These are phyloP conservation scores for Spodoptera frugiperda DNA, from an alignment of 1,140 invertebrate genomes.

Conservation along the genomic window DNA sequence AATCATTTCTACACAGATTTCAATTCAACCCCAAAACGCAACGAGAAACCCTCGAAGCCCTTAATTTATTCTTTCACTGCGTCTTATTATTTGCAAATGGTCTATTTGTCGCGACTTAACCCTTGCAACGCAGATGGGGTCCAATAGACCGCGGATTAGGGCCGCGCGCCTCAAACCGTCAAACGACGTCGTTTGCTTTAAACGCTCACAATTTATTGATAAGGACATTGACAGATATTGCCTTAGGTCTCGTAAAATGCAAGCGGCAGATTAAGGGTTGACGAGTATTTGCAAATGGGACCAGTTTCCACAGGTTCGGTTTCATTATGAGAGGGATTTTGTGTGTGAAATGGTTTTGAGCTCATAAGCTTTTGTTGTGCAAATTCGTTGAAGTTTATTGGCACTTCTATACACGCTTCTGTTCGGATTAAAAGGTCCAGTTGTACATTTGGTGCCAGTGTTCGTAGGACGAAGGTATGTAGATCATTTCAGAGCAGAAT, in stretches of 20 bases:
- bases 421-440: slow-evolving; percentile 32
- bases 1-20: slow-evolving; percentile 41
- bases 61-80: slow-evolving; percentile 86
- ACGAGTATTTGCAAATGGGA: slow-evolving; percentile 79
- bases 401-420: slow-evolving; percentile 32
- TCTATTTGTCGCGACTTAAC: slow-evolving; percentile 86
- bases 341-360: slow-evolving; percentile 62
- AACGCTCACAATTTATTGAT: slow-evolving; percentile 85
- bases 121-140: slow-evolving; percentile 83
- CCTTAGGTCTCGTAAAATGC: slow-evolving; percentile 81
- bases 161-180: slow-evolving; percentile 76
- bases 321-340: slow-evolving; percentile 74
- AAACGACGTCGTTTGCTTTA: slow-evolving; percentile 82
- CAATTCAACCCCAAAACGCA: slow-evolving; percentile 52
- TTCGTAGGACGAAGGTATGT: no score
- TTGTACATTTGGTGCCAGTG: neutral
- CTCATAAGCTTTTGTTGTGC: slow-evolving; percentile 62
- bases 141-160: slow-evolving; percentile 77
- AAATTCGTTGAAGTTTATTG: slow-evolving; percentile 50
- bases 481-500: no score
- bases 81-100: slow-evolving; percentile 86
- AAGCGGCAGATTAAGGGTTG: slow-evolving; percentile 82
- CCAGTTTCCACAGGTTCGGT: slow-evolving; percentile 70
- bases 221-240: slow-evolving; percentile 86
- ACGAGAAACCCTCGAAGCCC: slow-evolving; percentile 53